phyloP scores from a whole-genome alignment of 2,888 invertebrate species.

The Leptogaster cylindrica region DNA sequence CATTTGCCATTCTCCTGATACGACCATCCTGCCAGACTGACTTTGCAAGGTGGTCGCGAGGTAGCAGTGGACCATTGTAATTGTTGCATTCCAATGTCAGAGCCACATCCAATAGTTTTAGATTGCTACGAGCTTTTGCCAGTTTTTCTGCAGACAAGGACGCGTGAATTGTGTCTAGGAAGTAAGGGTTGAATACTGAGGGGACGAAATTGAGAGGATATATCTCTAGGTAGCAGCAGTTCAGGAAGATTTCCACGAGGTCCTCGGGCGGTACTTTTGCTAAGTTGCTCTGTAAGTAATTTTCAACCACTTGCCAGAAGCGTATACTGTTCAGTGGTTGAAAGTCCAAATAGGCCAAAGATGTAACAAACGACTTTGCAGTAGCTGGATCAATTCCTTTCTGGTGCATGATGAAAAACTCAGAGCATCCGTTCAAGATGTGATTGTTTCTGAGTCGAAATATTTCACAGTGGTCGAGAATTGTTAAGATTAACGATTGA shows the following conservation, averaged over 20 bases:
- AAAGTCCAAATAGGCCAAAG: slow-evolving; percentile 69
- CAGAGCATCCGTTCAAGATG: slow-evolving; percentile 67
- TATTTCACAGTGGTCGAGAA: slow-evolving; percentile 69
- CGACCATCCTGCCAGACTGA: slow-evolving; percentile 65
- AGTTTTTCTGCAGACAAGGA: slow-evolving; percentile 59
- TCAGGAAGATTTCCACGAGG: slow-evolving; percentile 68
- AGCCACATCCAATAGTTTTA: slow-evolving; percentile 70
- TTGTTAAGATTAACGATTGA: slow-evolving; percentile 66
- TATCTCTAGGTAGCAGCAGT: slow-evolving; percentile 69
- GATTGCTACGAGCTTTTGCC: slow-evolving; percentile 63
- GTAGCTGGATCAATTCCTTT: slow-evolving; percentile 64
- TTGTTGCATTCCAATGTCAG: slow-evolving; percentile 69
- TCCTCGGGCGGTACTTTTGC: slow-evolving; percentile 66
- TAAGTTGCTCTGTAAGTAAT: slow-evolving; percentile 65
- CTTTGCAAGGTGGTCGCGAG: slow-evolving; percentile 64
- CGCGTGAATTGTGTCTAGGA: slow-evolving; percentile 66
- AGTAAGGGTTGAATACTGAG: slow-evolving; percentile 68
- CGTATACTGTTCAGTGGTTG: slow-evolving; percentile 62
- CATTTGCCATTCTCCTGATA: slow-evolving; percentile 64
- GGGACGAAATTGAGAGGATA: slow-evolving; percentile 68
- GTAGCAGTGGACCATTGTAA: slow-evolving; percentile 67
- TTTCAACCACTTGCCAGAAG: slow-evolving; percentile 68
- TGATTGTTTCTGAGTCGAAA: slow-evolving; percentile 66
- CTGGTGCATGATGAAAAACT: slow-evolving; percentile 65
- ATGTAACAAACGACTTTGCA: slow-evolving; percentile 66